Evolutionary conservation across 2,888 invertebrate genomes (phyloP).

Genomic region (Malacosoma neustria): DNA sequence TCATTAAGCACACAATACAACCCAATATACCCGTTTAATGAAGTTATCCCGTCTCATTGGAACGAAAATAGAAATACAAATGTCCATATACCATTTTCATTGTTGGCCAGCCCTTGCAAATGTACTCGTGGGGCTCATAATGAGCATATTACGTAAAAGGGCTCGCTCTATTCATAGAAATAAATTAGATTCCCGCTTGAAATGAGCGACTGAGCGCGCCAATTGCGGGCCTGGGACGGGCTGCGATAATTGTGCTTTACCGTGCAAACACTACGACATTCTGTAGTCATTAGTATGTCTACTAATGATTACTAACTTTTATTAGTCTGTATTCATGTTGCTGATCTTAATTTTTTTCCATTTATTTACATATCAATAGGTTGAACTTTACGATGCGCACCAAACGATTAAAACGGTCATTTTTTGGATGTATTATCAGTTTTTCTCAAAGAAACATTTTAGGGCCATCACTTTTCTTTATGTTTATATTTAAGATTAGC

Average conservation of each 20-base stretch:
- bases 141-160: slow-evolving; percentile 48
- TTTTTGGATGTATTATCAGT: no score
- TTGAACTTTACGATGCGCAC: no score
- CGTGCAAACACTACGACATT: not conserved
- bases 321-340: no score
- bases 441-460: no score
- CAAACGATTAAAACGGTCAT: no score
- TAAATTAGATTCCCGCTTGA: slow-evolving; percentile 43
- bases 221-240: not conserved
- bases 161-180: slow-evolving; percentile 46
- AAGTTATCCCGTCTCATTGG: slow-evolving; percentile 1
- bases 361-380: no score
- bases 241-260: not conserved
- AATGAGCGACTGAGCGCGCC: slow-evolving; percentile 18
- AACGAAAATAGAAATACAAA: slow-evolving; percentile 9
- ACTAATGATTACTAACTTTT: no score
- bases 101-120: slow-evolving; percentile 30
- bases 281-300: no score
- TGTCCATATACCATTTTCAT: slow-evolving; percentile 17
- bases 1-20: slow-evolving; percentile 11
- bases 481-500: no score
- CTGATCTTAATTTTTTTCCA: no score
- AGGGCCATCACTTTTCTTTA: no score
- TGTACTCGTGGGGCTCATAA: slow-evolving; percentile 30
- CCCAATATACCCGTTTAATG: slow-evolving; percentile 10